Evolutionary conservation across 35 echinoderm and acorn worm genomes (phyloP), one percentile per base, ranked within the genome.

Genomic region (Apostichopus parvimensis): DNA sequence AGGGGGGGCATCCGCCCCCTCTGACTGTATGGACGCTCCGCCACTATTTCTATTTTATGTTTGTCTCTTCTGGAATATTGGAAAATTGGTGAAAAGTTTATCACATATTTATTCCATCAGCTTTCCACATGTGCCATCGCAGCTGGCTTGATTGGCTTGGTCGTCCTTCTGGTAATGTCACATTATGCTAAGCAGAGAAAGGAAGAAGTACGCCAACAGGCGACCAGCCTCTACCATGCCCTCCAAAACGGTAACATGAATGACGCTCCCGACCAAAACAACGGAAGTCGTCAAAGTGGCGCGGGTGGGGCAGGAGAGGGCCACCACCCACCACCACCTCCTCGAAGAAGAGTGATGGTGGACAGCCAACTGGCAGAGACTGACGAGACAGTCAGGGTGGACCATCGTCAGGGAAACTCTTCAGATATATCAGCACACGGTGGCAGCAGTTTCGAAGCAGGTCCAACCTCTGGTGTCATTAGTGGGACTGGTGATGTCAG

Each of bases 71-170:
- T 45, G 34, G 34, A 9, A 61, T 61, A 60, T n/a, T n/a, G n/a
- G n/a, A n/a, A 60, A 9, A 61, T 61, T 12, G 12, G 10, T 9
- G 7, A 61, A 61, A 11, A 11, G 0, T 45, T 45, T 0, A 11
- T 61, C 58, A 1, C 58, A 61, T 58, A 9, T 25, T 84, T 23
- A 58, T 58, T 23, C 9, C 68, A 18, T 26, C 64, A 88, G 86
- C 86, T 88, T 7, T 88, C 86, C 12, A 72, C 86, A 72, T 88
- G 86, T 72, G 86, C 86, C 15, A 72, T 88, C 4, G 86, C 86
- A 34, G 86, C 86, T 65, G 61, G 23, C 15, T 17, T 88, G 1
- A 88, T 88, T 45, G 86, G 57, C 12, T 14, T 88, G 18, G 20
- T 53, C 14, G 86, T 88, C 52, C 57, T 64, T 57, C n/a, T 72